Base-by-base conservation (phyloP, 1,140 invertebrate species). In the Pristionchus pacificus region DNA sequence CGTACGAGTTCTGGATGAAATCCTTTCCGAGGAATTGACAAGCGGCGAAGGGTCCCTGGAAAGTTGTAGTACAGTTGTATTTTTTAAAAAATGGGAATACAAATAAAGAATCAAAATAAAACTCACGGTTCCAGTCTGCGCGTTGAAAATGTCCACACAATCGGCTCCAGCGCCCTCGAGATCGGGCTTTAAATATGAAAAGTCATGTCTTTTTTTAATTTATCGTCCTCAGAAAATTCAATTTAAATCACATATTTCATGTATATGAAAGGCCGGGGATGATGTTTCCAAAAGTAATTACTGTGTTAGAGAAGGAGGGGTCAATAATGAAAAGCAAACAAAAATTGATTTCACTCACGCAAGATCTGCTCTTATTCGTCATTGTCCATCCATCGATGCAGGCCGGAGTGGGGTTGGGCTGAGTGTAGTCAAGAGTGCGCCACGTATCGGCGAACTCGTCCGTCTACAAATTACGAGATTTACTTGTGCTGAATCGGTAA, bases 21-120 rank as follows among this genome's bases (percentile, higher is more conserved):
- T 70, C 76, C 30, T 72, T 60, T 19, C 73, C 76, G 13, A 77
- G 32, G 0, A n/a, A 33, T 25, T 69, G 32, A 33, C 76, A 77
- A 59, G 59, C 62, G 15, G 19, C 65, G 70, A 77, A 77, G 66
- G 31, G 31, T 64, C 33, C 30, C 74, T 74, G 10, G 29, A 32
- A n/a, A n/a, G n/a, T 31, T 57, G 30, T 15, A 32, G 14, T 13
- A 72, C 72, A 19, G 33, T 3, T 60, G 33, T 10, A 33, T 58
- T 28, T 28, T 72, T 66, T 66, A 68, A 62, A 38, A 68, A 68
- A 29, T n/a, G 2, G 28, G 32, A 32, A 57, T 15, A 30, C n/a
- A n/a, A n/a, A n/a, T n/a, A n/a, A n/a, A n/a, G n/a, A n/a, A n/a
- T n/a, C n/a, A n/a, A n/a, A n/a, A n/a, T n/a, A n/a, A n/a, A n/a